phyloP scores from a whole-genome alignment of 2,113 vertebrate species.

The Rhadina sibilatrix region DNA sequence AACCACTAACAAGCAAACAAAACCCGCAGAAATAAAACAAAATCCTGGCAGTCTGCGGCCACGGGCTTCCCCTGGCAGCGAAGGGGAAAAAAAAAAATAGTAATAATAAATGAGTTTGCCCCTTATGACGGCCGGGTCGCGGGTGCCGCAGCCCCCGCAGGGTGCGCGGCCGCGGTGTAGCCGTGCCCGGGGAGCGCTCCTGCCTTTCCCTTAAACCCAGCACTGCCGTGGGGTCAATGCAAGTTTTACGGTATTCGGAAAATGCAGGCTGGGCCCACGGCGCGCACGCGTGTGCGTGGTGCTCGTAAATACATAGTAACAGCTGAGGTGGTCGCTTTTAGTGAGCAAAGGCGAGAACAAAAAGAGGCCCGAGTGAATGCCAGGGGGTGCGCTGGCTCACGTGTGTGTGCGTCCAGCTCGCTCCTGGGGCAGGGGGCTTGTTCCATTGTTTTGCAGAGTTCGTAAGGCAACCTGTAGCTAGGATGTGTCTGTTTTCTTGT shows the following conservation, averaged over 20 bases:
- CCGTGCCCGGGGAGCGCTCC: neutral
- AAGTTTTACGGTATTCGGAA: neutral
- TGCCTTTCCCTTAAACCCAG: neutral
- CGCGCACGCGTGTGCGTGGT: neutral
- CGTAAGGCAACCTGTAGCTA: slow-evolving; percentile 18
- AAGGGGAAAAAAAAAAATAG: no score
- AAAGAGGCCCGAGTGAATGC: neutral
- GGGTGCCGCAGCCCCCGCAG: neutral
- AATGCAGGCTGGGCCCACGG: neutral
- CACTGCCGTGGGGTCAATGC: accelerated
- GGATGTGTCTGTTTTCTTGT: neutral
- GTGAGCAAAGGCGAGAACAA: neutral
- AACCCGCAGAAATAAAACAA: neutral
- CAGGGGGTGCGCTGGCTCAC: accelerated
- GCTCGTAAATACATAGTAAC: neutral
- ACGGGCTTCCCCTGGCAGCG: neutral
- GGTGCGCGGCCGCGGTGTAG: neutral
- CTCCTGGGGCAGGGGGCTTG: neutral
- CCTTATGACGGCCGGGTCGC: neutral
- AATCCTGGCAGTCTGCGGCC: neutral
- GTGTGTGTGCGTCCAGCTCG: accelerated
- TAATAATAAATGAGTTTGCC: neutral
- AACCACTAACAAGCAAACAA: no score
- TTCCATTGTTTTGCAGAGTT: neutral
- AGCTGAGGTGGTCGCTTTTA: neutral